These are phyloP conservation scores for Lymantria dispar DNA, from an alignment of 2,888 invertebrate species.

Conservation along the genomic window DNA sequence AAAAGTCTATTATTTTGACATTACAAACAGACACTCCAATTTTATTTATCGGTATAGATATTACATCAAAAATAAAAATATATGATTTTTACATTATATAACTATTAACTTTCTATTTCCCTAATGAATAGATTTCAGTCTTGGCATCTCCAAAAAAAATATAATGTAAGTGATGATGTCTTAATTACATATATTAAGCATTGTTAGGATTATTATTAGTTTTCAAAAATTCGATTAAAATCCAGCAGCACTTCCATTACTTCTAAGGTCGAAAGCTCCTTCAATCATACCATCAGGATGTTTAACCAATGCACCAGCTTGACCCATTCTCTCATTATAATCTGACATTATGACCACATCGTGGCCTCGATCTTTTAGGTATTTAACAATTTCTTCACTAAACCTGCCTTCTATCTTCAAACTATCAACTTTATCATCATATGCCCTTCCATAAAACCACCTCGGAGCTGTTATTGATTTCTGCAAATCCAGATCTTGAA, in stretches of 20 bases:
- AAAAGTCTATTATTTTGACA: no score
- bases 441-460: slow-evolving; percentile 59
- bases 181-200: no score
- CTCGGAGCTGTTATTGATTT: slow-evolving; percentile 55
- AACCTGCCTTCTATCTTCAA: slow-evolving; percentile 62
- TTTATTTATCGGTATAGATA: no score
- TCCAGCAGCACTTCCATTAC: slow-evolving; percentile 67
- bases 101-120: no score
- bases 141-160: no score
- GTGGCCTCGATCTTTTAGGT: slow-evolving; percentile 60
- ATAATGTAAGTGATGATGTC: no score
- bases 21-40: no score
- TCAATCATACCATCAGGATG: slow-evolving; percentile 61
- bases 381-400: slow-evolving; percentile 47
- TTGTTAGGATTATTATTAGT: no score
- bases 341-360: slow-evolving; percentile 44
- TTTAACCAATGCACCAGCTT: slow-evolving; percentile 65
- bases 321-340: slow-evolving; percentile 52
- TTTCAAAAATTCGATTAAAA: slow-evolving; percentile 32
- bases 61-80: no score
- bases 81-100: no score
- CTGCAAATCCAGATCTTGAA: slow-evolving; percentile 59
- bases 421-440: slow-evolving; percentile 35
- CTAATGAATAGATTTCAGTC: no score
- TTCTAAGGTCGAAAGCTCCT: slow-evolving; percentile 66